Evolutionary conservation across 2,113 vertebrate genomes (phyloP), one percentile per base, ranked within the genome.

Genomic region (Campylomormyrus tamandua): DNA sequence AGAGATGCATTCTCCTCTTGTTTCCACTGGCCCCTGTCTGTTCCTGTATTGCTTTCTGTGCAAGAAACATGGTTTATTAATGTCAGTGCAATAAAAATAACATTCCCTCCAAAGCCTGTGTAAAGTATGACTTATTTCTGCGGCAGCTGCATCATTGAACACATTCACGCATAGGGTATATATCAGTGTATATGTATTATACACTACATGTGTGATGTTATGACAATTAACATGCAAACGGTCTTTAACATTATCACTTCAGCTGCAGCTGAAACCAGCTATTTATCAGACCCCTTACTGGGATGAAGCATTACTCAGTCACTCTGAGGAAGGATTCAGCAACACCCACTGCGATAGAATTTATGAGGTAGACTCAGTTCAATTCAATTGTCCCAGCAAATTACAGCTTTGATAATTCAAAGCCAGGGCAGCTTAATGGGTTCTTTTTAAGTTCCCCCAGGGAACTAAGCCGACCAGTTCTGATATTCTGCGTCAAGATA

Each of bases 381-480:
- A 83, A 49, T 89, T 89, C 88, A 77, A 50, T 89, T 89, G 90
- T 88, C 50, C 31, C 88, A 83, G 90, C 91, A 93, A 93, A 94
- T 94, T 93, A 93, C 90, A 93, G 91, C 92, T 92, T 90, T 91
- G 66, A 89, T 87, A 93, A 91, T 70, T 91, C 92, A 92, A 92
- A 92, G 91, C 89, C 46, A 53, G 93, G 94, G 93, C 89, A 90
- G 90, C 92, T 90, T 94, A 92, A 94, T 91, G 93, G 93, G 94
- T 93, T 93, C 91, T 94, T 92, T 91, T 91, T 0, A 86, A 93
- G 91, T 93, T 92, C 93, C 87, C 92, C 90, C 90, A 48, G 89
- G 91, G 92, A 93, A 92, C 3, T 50, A 74, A 53, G 49, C 17
- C 27, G 10, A 42, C 62, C 13, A 77, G 62, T 84, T 84, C 45